A percentile compares a stretch with the other conserved stretches of the same genome.
Evolutionary conservation across 23 tunicate genomes (phyloP).

Genomic region (Halocynthia aurantium): DNA sequence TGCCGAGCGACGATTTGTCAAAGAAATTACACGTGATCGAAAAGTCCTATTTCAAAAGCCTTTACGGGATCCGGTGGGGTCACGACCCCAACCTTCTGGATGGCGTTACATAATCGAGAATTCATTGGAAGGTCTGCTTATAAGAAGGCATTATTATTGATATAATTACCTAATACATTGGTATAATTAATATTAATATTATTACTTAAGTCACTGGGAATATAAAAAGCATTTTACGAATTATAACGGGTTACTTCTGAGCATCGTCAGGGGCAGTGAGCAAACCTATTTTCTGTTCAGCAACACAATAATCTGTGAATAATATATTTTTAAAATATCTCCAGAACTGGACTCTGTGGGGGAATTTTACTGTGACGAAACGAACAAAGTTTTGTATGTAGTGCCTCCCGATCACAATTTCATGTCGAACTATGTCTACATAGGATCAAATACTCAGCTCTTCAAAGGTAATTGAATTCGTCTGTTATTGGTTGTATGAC

Average conservation of each 20-base stretch:
- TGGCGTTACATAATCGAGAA: constrained; percentile 53
- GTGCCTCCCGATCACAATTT: constrained; percentile 38
- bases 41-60: constrained; percentile 21
- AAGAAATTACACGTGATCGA: constrained; percentile 8
- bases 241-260: too few species aligned
- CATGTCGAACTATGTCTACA: constrained; percentile 24
- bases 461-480: constrained; percentile 9
- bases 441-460: constrained; percentile 19
- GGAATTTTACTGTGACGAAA: constrained; percentile 48
- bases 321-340: neutral
- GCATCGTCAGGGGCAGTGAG: too few species aligned
- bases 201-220: too few species aligned
- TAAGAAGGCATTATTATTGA: too few species aligned
- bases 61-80: constrained; percentile 32
- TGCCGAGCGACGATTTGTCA: constrained; percentile 33
- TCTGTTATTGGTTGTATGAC: too few species aligned
- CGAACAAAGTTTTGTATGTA: neutral
- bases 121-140: constrained; percentile 27
- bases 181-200: too few species aligned
- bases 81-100: constrained; percentile 55
- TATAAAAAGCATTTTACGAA: neutral
- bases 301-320: too few species aligned
- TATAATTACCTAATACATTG: too few species aligned
- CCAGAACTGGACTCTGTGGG: constrained; percentile 51
- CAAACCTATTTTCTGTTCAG: too few species aligned